Evolutionary conservation across 1,140 invertebrate species (phyloP).

Genomic region (Heliconius nattereri): DNA sequence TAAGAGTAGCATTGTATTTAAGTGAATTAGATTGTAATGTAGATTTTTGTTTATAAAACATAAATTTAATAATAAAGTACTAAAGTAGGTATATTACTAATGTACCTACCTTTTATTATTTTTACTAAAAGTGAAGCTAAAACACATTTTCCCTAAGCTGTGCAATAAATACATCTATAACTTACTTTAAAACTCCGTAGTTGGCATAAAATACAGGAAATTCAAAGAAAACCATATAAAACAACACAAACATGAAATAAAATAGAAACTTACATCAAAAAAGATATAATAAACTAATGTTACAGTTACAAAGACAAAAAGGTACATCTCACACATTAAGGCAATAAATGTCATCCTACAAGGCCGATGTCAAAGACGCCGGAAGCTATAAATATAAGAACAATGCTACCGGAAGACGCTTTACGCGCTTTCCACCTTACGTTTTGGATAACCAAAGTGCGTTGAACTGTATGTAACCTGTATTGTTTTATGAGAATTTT

Average conservation of each 20-base stretch:
- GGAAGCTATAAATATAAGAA: slow-evolving; percentile 32
- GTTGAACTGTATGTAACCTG: slow-evolving; percentile 18
- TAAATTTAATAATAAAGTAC: no score
- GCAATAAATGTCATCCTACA: slow-evolving; percentile 31
- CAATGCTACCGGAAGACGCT: slow-evolving; percentile 29
- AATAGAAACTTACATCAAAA: slow-evolving; percentile 1
- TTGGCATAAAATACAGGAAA: not conserved
- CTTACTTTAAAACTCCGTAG: no score
- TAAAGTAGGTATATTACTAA: no score
- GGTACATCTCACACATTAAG: slow-evolving; percentile 3
- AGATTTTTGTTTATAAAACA: no score
- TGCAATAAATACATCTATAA: no score
- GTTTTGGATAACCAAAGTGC: slow-evolving; percentile 24
- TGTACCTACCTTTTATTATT: no score
- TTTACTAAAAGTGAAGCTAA: no score
- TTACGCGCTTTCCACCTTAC: slow-evolving; percentile 22
- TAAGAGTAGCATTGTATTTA: not conserved
- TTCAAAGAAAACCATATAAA: not conserved
- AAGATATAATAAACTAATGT: not conserved
- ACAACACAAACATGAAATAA: not conserved
- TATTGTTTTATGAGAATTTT: not conserved
- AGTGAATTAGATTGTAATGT: no score
- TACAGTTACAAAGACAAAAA: slow-evolving; percentile 6
- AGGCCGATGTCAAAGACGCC: slow-evolving; percentile 19
- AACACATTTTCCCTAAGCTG: no score